Conservation (phyloP, 2,113 vertebrate species). For the Bambusicola thoracicus region DNA sequence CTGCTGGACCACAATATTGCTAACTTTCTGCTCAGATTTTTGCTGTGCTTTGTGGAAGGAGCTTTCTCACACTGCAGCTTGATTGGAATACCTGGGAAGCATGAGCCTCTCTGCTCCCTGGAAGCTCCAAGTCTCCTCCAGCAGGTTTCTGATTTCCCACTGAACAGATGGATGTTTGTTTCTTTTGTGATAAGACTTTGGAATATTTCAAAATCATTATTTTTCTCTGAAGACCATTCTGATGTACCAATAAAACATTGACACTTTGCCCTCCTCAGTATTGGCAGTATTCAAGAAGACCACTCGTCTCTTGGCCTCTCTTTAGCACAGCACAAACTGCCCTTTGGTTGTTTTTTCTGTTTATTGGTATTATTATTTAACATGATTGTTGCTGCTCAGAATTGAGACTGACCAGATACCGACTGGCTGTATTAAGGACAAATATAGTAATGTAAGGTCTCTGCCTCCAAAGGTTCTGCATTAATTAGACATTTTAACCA, state of each 20-base stretch:
- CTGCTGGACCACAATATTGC: not conserved
- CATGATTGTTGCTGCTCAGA: not conserved
- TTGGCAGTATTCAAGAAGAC: not conserved
- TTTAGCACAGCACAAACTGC: not conserved
- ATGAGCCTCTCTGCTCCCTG: not conserved
- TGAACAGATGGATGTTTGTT: not conserved
- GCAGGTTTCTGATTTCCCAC: not conserved
- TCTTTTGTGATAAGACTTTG: not conserved
- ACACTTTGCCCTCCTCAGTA: not conserved
- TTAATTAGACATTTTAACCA: not conserved
- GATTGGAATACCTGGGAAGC: not conserved
- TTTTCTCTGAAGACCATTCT: constrained; percentile 14
- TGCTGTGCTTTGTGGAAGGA: not conserved
- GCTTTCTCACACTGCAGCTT: not conserved
- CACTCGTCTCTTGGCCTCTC: not conserved
- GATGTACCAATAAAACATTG: not conserved
- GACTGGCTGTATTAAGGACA: not conserved
- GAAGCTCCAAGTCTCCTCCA: not conserved
- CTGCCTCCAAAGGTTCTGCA: not conserved
- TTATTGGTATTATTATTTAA: not conserved
- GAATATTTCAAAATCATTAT: not conserved
- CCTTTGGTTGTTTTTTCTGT: not conserved
- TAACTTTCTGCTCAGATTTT: not conserved
- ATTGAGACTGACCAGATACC: not conserved
- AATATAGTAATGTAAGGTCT: not conserved